phyloP scores from a whole-genome alignment of 1,140 invertebrate genomes.

The Oncopodura yosiiana region DNA sequence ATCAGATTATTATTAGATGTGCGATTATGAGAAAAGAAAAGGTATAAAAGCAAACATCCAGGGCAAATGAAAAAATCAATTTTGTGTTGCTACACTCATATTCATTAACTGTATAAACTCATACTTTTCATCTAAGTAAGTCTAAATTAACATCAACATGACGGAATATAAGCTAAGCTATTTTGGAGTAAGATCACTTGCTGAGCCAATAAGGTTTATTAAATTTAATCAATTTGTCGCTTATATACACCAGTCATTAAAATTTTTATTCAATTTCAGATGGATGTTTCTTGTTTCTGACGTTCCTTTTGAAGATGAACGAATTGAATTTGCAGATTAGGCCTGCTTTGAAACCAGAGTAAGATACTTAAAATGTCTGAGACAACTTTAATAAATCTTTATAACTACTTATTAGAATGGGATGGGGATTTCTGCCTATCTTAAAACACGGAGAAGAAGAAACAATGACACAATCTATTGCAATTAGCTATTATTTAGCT shows the following conservation, averaged over 20 bases:
- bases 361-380: constrained; percentile 41
- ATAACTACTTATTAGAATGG: too few relatives aligned
- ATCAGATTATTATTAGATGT: too few relatives aligned
- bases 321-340: constrained; percentile 45
- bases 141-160: not conserved
- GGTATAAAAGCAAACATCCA: not conserved
- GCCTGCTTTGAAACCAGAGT: constrained; percentile 49
- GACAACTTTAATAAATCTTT: not conserved
- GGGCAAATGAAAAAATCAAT: not conserved
- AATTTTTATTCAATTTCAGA: too few relatives aligned
- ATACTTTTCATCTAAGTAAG: not conserved
- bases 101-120: not conserved
- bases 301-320: constrained; percentile 50
- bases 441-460: constrained; percentile 11
- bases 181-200: constrained; percentile 20
- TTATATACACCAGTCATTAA: too few relatives aligned
- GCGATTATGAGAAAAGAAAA: constrained; percentile 4
- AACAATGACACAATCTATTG: not conserved
- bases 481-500: not conserved
- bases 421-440: constrained; percentile 8
- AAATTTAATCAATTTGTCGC: too few relatives aligned
- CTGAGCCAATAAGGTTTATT: constrained; percentile 24
- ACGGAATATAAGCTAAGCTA: constrained; percentile 8
- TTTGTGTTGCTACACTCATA: not conserved
- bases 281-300: constrained; percentile 36